phyloP scores from a whole-genome alignment of 37 sponge, comb jelly and placozoan species.

The Ianthella basta region DNA sequence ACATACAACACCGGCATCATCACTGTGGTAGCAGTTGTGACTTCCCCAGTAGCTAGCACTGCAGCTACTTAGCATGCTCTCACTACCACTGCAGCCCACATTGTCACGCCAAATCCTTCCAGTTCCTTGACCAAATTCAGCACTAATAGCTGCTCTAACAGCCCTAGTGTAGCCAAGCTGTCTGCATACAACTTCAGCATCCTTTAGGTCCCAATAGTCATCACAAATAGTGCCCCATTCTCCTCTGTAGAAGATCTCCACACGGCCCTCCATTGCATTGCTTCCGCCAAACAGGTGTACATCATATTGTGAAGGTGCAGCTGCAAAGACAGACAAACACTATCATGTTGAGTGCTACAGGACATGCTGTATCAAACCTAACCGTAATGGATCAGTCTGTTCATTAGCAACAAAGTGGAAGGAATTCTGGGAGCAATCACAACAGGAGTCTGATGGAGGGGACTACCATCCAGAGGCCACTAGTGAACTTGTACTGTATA shows the following conservation, averaged over 20 bases:
- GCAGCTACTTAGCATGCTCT: conserved; percentile 30
- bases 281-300: not conserved
- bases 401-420: no score
- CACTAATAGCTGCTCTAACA: not conserved
- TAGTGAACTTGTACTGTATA: no score
- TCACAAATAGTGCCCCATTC: conserved; percentile 70
- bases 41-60: conserved; percentile 9
- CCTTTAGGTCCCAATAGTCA: conserved; percentile 29
- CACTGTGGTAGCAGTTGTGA: conserved; percentile 51
- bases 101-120: conserved; percentile 53
- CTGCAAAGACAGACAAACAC: no score
- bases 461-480: no score
- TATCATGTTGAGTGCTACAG: no score
- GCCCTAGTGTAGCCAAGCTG: conserved; percentile 54
- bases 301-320: not conserved
- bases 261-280: conserved; percentile 25
- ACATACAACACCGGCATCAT: conserved; percentile 47
- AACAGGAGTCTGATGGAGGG: no score
- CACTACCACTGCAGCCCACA: conserved; percentile 45
- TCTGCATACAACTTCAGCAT: conserved; percentile 50
- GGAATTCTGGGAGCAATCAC: no score
- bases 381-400: no score
- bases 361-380: no score
- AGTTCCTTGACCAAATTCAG: conserved; percentile 27
- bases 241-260: conserved; percentile 37